Conservation (phyloP, 1,140 invertebrate species). For the Drosophila sproati region DNA sequence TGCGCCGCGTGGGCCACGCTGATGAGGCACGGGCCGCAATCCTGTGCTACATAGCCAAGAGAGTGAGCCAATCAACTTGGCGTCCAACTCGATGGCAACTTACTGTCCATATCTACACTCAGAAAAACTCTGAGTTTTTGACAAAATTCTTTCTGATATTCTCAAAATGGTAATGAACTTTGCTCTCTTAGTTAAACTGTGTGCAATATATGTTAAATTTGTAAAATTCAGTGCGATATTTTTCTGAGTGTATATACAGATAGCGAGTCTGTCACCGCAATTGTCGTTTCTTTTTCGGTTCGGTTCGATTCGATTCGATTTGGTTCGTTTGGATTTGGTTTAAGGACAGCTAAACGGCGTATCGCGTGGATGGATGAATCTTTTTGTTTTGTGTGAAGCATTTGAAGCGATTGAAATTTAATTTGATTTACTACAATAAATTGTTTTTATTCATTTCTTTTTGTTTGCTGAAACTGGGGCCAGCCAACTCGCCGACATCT, state of each 20-base stretch:
- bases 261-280: slow-evolving; percentile 1
- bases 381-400: slow-evolving; percentile 64
- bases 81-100: slow-evolving; percentile 1
- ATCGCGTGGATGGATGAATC: slow-evolving; percentile 16
- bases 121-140: too few relatives aligned
- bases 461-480: slow-evolving; percentile 3
- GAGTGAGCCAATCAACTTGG: background rate
- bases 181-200: too few relatives aligned
- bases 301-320: background rate
- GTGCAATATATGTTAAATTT: too few relatives aligned
- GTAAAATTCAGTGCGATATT: too few relatives aligned
- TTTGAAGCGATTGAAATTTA: slow-evolving; percentile 74
- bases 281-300: slow-evolving; percentile 9
- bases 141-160: too few relatives aligned
- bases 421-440: slow-evolving; percentile 80
- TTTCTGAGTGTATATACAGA: too few relatives aligned
- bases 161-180: too few relatives aligned
- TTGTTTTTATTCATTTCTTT: slow-evolving; percentile 77
- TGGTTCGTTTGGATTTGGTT: background rate
- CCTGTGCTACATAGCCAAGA: slow-evolving; percentile 1
- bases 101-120: background rate
- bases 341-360: slow-evolving; percentile 11
- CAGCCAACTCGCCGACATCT: slow-evolving; percentile 53
- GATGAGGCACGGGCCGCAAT: background rate
- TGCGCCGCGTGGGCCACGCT: slow-evolving; percentile 12